Conservation (phyloP, 2,888 invertebrate species). For the Drosophila barbarae region DNA sequence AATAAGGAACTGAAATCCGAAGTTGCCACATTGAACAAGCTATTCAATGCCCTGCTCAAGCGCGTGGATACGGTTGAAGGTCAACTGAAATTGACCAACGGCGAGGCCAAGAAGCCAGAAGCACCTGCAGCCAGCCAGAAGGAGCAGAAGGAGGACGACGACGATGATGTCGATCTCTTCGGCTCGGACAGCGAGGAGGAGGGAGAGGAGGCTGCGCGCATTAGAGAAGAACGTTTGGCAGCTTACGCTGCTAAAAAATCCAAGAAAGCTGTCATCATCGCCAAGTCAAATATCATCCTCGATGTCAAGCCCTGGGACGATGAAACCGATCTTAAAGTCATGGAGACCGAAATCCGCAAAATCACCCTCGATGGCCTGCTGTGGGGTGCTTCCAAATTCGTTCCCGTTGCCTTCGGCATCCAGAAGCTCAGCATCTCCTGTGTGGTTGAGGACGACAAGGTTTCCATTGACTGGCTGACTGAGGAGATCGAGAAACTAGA, state of each 20-base stretch:
- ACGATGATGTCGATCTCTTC: slow-evolving; percentile 90
- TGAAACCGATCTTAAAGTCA: slow-evolving; percentile 93
- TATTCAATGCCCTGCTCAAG: slow-evolving; percentile 75
- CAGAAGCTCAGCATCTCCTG: slow-evolving; percentile 94
- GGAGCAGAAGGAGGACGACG: slow-evolving; percentile 81
- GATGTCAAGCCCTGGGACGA: slow-evolving; percentile 96
- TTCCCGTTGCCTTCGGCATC: slow-evolving; percentile 95
- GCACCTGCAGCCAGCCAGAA: slow-evolving; percentile 29
- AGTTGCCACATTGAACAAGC: slow-evolving; percentile 76
- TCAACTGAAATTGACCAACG: slow-evolving; percentile 23
- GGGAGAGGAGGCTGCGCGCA: slow-evolving; percentile 86
- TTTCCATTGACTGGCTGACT: slow-evolving; percentile 91
- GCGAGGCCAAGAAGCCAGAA: slow-evolving; percentile 16
- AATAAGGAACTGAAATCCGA: slow-evolving; percentile 80
- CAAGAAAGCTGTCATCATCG: slow-evolving; percentile 93
- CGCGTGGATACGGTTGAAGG: slow-evolving; percentile 1
- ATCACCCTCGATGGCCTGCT: slow-evolving; percentile 91
- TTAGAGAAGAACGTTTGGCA: slow-evolving; percentile 90
- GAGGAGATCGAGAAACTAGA: slow-evolving; percentile 92
- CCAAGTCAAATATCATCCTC: slow-evolving; percentile 95
- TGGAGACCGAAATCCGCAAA: slow-evolving; percentile 90
- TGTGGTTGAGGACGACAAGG: slow-evolving; percentile 98
- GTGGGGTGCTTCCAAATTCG: slow-evolving; percentile 96
- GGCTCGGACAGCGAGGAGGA: slow-evolving; percentile 89
- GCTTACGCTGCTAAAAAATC: slow-evolving; percentile 95